Evolutionary conservation across 2,113 vertebrate genomes (phyloP).

Genomic region (Urocolius indicus): DNA sequence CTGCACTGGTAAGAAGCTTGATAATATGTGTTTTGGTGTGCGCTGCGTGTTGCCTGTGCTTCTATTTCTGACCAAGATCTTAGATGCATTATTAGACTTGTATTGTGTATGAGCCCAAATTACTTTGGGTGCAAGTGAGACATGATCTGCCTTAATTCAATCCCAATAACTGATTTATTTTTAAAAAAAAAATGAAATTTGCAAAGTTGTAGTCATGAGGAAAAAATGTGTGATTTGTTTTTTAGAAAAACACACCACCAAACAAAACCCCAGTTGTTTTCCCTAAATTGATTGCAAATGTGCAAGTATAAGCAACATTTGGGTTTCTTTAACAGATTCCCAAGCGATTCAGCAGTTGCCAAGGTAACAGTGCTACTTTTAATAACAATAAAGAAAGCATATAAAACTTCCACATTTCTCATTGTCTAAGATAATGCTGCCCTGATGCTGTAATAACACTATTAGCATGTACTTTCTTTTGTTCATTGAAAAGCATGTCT

Average conservation of each 20-base stretch:
- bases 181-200: not conserved
- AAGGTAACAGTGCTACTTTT: conserved; percentile 73
- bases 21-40: not conserved
- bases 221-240: not conserved
- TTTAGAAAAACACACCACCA: not conserved
- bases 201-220: not conserved
- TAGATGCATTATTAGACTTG: not conserved
- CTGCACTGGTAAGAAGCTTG: not conserved
- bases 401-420: conserved; percentile 62
- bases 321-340: conserved; percentile 62
- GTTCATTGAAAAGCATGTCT: conserved; percentile 1
- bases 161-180: not conserved
- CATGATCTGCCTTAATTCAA: not conserved
- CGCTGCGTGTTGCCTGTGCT: not conserved
- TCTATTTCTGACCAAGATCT: not conserved
- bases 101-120: not conserved
- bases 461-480: conserved; percentile 38
- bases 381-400: conserved; percentile 67
- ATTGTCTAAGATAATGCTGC: conserved; percentile 50
- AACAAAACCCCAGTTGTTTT: conserved; percentile 35
- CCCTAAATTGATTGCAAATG: conserved; percentile 68
- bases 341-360: conserved; percentile 69
- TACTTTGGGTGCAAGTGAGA: not conserved
- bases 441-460: not conserved
- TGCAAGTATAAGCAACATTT: conserved; percentile 62